phyloP scores from a whole-genome alignment of 2,113 vertebrate genomes.

The Dipodomys spectabilis region DNA sequence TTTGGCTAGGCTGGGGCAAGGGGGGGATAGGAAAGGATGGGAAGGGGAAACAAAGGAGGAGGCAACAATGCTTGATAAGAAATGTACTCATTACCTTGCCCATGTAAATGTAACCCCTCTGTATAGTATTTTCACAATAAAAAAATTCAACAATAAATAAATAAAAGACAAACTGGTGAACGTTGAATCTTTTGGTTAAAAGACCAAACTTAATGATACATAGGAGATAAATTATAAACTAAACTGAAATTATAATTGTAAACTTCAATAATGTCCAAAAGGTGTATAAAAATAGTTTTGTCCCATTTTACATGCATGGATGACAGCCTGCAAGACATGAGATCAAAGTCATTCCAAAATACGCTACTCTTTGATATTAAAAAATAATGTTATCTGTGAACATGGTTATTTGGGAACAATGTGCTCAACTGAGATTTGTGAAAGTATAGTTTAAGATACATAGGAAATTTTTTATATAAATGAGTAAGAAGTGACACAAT shows the following conservation, averaged over 20 bases:
- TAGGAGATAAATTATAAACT: too few relatives aligned
- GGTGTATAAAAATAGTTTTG: neutral
- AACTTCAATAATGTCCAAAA: neutral
- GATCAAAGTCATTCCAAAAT: neutral
- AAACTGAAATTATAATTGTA: neutral
- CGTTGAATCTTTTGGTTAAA: too few relatives aligned
- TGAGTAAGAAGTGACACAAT: neutral
- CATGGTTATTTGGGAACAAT: neutral
- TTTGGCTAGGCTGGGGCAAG: too few relatives aligned
- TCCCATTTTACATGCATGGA: neutral
- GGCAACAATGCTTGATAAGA: too few relatives aligned
- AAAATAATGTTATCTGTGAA: neutral
- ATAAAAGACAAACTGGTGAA: too few relatives aligned
- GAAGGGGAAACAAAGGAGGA: too few relatives aligned
- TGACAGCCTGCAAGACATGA: neutral
- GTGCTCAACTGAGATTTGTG: neutral
- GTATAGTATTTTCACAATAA: too few relatives aligned
- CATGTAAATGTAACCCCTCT: too few relatives aligned
- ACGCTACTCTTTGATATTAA: neutral
- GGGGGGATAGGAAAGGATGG: too few relatives aligned
- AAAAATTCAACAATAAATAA: too few relatives aligned
- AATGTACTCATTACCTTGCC: too few relatives aligned
- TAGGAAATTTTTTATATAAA: neutral
- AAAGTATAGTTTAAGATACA: neutral
- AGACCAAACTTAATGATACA: too few relatives aligned